Evolutionary conservation across 2,888 invertebrate species (phyloP).

Genomic region (Dryocosmus kuriphilus): DNA sequence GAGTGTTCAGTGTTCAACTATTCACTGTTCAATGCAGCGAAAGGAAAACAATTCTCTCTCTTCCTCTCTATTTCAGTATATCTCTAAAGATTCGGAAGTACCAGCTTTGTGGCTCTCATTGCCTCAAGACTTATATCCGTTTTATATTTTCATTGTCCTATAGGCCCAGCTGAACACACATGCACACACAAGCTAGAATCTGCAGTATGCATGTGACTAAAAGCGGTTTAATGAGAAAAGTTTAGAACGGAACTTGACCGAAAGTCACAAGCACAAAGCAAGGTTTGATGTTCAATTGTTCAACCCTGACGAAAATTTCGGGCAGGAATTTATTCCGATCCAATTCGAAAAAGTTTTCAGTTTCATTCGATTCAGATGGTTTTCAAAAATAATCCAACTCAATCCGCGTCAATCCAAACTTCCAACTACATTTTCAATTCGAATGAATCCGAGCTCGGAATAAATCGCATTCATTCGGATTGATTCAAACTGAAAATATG

Average conservation of each 20-base stretch:
- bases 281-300: background rate
- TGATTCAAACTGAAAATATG: no score
- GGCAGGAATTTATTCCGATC: no score
- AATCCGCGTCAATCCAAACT: no score
- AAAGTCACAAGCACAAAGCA: background rate
- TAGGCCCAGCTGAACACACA: background rate
- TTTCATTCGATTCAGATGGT: no score
- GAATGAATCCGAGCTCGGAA: no score
- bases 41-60: conserved; percentile 10
- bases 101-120: background rate
- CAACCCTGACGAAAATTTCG: no score
- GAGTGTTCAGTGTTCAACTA: conserved; percentile 6
- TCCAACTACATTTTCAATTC: no score
- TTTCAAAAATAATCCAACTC: no score
- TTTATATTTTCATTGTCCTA: background rate
- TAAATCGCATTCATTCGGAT: no score
- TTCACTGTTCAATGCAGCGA: conserved; percentile 5
- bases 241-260: conserved; percentile 12
- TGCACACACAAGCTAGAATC: background rate
- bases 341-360: no score
- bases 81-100: background rate
- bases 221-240: conserved; percentile 23
- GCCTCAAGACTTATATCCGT: background rate
- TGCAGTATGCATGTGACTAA: background rate
- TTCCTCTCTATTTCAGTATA: background rate